phyloP scores from a whole-genome alignment of 2,797 vertebrate genomes.

The Phrynocephalus guinanensis region DNA sequence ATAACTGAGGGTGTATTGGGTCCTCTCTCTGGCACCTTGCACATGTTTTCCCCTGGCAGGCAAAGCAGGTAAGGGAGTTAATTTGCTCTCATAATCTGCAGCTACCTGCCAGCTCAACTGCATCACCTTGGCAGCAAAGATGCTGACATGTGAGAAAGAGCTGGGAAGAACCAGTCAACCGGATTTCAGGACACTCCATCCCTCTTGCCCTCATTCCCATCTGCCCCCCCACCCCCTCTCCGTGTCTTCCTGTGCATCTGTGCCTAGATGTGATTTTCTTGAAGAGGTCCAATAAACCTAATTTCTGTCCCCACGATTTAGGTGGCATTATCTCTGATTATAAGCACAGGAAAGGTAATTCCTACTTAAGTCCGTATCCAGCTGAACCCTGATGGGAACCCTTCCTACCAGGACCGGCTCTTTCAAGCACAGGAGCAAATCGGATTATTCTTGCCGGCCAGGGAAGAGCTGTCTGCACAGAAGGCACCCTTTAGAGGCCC shows the following conservation, averaged over 20 bases:
- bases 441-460: neutral
- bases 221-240: neutral
- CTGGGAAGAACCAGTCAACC: neutral
- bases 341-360: slow-evolving; percentile 23
- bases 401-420: neutral
- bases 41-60: neutral
- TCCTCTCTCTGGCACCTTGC: neutral
- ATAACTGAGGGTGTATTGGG: neutral
- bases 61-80: slow-evolving; percentile 22
- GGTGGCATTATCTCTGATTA: slow-evolving; percentile 17
- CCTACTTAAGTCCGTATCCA: neutral
- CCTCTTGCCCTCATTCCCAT: neutral
- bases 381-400: slow-evolving; percentile 5
- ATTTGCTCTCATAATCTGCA: slow-evolving; percentile 12
- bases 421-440: neutral
- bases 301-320: slow-evolving; percentile 5
- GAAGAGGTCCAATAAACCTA: slow-evolving; percentile 19
- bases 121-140: neutral
- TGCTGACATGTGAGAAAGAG: slow-evolving; percentile 3
- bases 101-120: slow-evolving; percentile 8
- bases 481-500: accelerated
- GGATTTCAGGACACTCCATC: neutral
- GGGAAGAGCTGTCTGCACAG: neutral
- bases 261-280: slow-evolving; percentile 1
- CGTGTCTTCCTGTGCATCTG: neutral